Conservation (phyloP, 2,888 invertebrate species). For the Scaptomyza polygonia region DNA sequence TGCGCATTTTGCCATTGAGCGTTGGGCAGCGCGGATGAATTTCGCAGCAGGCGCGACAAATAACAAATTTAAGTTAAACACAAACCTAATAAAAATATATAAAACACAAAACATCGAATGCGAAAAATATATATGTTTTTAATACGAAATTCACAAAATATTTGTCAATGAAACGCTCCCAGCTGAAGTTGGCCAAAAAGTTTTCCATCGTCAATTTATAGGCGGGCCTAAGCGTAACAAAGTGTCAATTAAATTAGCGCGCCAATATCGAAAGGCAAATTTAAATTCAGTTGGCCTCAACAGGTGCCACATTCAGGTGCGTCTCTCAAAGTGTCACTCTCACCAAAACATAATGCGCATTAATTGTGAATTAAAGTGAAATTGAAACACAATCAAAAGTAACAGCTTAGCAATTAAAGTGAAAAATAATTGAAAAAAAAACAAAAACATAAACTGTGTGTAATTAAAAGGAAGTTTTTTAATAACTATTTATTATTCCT, state of each 20-base stretch:
- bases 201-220: constrained; percentile 63
- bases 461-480: not conserved
- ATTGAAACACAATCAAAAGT: constrained; percentile 23
- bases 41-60: constrained; percentile 58
- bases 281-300: constrained; percentile 45
- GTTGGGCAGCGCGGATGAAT: constrained; percentile 76
- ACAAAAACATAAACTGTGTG: too few relatives aligned
- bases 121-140: constrained; percentile 9
- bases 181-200: constrained; percentile 44
- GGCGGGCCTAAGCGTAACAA: constrained; percentile 25
- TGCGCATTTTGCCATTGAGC: constrained; percentile 78
- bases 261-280: constrained; percentile 43
- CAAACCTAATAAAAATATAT: constrained; percentile 34
- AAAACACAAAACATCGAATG: constrained; percentile 18
- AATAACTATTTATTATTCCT: not conserved
- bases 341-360: constrained; percentile 10
- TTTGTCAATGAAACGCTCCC: constrained; percentile 60
- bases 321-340: constrained; percentile 12
- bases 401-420: not conserved
- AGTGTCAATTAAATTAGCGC: constrained; percentile 76
- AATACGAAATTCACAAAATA: constrained; percentile 27
- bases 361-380: constrained; percentile 43
- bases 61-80: constrained; percentile 8
- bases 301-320: constrained; percentile 41
- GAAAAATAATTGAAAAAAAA: not conserved